These are phyloP conservation scores for Acronicta psi DNA, from an alignment of 2,888 invertebrate species.

Conservation along the genomic window DNA sequence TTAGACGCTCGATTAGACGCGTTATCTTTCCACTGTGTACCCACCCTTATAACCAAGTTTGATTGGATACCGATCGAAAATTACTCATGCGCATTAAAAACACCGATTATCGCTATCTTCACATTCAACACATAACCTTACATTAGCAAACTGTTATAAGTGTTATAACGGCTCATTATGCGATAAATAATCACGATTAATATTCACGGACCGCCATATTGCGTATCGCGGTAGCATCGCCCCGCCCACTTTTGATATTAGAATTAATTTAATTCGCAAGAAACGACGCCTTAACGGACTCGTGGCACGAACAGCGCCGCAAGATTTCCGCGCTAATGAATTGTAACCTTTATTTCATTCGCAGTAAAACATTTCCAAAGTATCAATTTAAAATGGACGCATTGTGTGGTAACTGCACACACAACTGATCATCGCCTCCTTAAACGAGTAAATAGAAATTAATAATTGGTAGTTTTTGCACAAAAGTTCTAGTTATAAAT, in stretches of 20 bases:
- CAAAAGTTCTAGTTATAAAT: slow-evolving; percentile 40
- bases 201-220: slow-evolving; percentile 73
- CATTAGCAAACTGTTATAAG: slow-evolving; percentile 54
- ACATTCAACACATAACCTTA: slow-evolving; percentile 59
- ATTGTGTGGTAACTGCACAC: slow-evolving; percentile 41
- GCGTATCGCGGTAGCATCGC: slow-evolving; percentile 78
- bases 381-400: slow-evolving; percentile 20
- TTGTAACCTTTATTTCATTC: slow-evolving; percentile 51
- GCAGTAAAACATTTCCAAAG: slow-evolving; percentile 17
- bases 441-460: slow-evolving; percentile 47
- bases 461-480: slow-evolving; percentile 46
- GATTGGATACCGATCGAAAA: slow-evolving; percentile 15
- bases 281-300: slow-evolving; percentile 55
- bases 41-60: slow-evolving; percentile 31
- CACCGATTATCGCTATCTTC: slow-evolving; percentile 43
- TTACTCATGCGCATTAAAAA: slow-evolving; percentile 42
- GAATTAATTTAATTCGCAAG: slow-evolving; percentile 70
- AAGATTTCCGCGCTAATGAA: slow-evolving; percentile 38
- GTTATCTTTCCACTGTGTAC: slow-evolving; percentile 25
- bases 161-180: slow-evolving; percentile 67
- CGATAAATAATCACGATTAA: slow-evolving; percentile 77
- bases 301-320: slow-evolving; percentile 23
- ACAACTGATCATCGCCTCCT: slow-evolving; percentile 49
- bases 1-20: slow-evolving; percentile 36
- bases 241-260: slow-evolving; percentile 74